Evolutionary conservation across 2,113 vertebrate genomes (phyloP), one percentile per base, ranked within the genome.

Genomic region (Neogobius melanostomus): DNA sequence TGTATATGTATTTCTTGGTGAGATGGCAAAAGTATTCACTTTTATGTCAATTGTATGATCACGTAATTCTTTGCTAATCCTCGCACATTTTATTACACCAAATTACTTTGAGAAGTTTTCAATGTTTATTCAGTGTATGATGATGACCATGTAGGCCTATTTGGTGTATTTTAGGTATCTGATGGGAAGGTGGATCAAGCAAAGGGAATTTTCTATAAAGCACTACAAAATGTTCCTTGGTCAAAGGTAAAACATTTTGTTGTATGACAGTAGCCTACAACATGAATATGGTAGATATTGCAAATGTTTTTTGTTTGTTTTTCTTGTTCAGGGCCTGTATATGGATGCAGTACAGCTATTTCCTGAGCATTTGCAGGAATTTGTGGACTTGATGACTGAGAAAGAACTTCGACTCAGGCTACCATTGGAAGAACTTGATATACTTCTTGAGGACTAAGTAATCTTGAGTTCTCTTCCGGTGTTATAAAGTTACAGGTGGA

Each of bases 151-250:
- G 50, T 44, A 5, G 28, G 28, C 4, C 28, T 36, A 4, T 74
- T 73, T 42, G 0, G 61, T 72, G 51, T 67, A 4, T 72, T 74
- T 49, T 78, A 99, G 97, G 93, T 92, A 68, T 95, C 94, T 52
- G 85, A 95, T 65, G 95, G 95, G 54, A 93, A 94, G 66, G 88
- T 85, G 67, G 95, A 98, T 77, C 93, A 93, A 82, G 95, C 94
- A 80, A 95, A 83, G 89, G 95, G 95, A 4, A 90, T 98, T 49
- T 98, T 98, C 89, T 99, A 98, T 81, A 97, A 92, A 89, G 97
- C 96, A 0, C 92, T 99, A 72, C 97, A 99, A 85, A 94, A 91
- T 16, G 94, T 98, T 7, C 97, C 98, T 9, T 98, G 98, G 98
- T 93, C 86, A 46, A 99, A 99, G 95, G 97, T 99, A 87, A 93